Evolutionary conservation across 2,797 vertebrate species (phyloP).

Genomic region (Chromis chromis): DNA sequence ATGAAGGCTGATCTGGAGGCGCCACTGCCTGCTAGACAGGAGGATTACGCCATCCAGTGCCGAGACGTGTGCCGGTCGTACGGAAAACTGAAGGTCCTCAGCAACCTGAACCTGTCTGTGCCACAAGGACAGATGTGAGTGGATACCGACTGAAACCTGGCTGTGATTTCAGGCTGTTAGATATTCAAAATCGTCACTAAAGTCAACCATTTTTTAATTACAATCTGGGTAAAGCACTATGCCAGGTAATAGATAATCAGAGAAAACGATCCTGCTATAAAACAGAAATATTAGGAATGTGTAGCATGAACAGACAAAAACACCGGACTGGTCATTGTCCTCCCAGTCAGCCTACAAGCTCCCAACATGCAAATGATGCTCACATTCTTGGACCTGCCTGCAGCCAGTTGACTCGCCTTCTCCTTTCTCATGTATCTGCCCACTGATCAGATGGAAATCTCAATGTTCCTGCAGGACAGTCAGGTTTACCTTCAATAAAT

Average conservation of each 20-base stretch:
- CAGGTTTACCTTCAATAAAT: constrained; percentile 4
- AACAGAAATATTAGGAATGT: too few species aligned
- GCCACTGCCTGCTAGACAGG: constrained; percentile 44
- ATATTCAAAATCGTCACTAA: background rate
- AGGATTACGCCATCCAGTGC: constrained; percentile 77
- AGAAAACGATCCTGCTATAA: too few species aligned
- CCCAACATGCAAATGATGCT: constrained; percentile 15
- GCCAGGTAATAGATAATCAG: too few species aligned
- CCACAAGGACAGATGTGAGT: constrained; percentile 89
- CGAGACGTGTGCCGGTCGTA: constrained; percentile 84
- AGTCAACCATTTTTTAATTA: too few species aligned
- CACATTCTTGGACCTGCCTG: background rate
- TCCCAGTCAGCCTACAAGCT: background rate
- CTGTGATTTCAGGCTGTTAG: background rate
- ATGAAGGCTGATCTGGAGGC: constrained; percentile 82
- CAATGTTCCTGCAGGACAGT: background rate
- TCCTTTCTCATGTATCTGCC: constrained; percentile 20
- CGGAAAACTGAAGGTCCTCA: constrained; percentile 85
- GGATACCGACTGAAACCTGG: background rate
- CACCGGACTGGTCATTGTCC: background rate
- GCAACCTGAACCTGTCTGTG: constrained; percentile 81
- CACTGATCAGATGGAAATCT: constrained; percentile 3
- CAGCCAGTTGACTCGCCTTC: background rate
- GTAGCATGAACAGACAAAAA: background rate
- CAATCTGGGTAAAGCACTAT: too few species aligned